These are phyloP conservation scores for Tolmerus cingulatus DNA, from an alignment of 2,888 invertebrate genomes.

Conservation along the genomic window DNA sequence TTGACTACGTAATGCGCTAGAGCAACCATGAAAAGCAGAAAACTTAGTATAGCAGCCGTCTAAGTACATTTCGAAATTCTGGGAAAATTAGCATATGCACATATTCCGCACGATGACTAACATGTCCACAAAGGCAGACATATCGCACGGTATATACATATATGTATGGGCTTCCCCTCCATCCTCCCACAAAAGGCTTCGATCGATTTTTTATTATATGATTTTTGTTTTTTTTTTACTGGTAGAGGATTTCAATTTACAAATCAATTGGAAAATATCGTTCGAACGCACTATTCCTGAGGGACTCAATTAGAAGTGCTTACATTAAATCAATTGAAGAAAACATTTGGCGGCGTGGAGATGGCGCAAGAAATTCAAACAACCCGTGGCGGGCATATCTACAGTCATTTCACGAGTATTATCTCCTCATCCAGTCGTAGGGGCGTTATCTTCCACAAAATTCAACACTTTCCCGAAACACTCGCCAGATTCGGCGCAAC, in stretches of 20 bases:
- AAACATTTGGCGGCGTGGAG: background rate
- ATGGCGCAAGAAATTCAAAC: background rate
- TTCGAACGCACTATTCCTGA: background rate
- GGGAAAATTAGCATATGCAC: background rate
- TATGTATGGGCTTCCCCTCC: background rate
- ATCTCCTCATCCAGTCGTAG: background rate
- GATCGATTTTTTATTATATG: background rate
- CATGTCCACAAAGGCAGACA: background rate
- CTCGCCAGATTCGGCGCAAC: background rate
- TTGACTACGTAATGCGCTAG: background rate
- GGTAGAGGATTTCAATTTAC: background rate
- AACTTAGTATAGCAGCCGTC: background rate
- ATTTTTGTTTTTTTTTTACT: background rate
- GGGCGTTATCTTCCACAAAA: background rate
- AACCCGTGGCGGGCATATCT: background rate
- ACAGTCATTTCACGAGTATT: background rate
- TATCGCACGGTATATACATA: background rate
- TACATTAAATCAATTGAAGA: background rate
- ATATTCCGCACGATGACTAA: background rate
- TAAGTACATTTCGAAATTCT: background rate
- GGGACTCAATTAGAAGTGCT: background rate
- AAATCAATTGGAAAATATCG: background rate
- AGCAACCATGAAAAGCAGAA: background rate
- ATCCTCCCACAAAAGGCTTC: background rate
- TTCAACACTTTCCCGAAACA: constrained; percentile 22